Evolutionary conservation across 2,888 invertebrate genomes (phyloP), one percentile per base, ranked within the genome.

Genomic region (Nomada fabriciana): DNA sequence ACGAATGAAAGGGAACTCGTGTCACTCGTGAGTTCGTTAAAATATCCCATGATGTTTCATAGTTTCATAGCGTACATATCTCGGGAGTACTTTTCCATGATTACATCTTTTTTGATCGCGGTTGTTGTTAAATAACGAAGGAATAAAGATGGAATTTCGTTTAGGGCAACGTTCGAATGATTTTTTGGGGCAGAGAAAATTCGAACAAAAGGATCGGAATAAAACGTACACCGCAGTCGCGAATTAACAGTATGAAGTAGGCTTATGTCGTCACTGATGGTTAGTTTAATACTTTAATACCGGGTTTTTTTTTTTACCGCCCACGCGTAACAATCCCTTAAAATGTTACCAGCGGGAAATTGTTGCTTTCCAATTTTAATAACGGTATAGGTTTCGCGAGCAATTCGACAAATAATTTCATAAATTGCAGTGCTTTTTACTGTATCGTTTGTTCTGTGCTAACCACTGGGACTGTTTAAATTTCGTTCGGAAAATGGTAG

Each of bases 231-330:
- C 13, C 20, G 61, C 15, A 42, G 20, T 59, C 20, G 74, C 59
- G 64, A 78, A 68, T 78, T 65, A 69, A 43, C 47, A 13, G 23
- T 43, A 9, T 11, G 36, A 11, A 36, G 25, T 53, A 53, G 60
- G 69, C 71, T 76, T 64, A 59, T 20, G 65, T 43, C 43, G 47
- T 29, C 20, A 70, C 76, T 47, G 79, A 76, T 80, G 52, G 79
- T 20, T n/a, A 69, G 52, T 76, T 69, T 60, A 60, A 80, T 53
- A 53, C 53, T 70, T 69, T 60, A 53, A 76, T 76, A 47, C 36
- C 36, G 11, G 13, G 25, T 25, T 18, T 53, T 57, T 69, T 67
- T 50, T n/a, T 55, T 20, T 23, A 43, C 47, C 43, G 9, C 4
- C 29, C 13, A 25, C 64, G 18, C 52, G 59, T 59, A 76, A 76